Evolutionary conservation across 2,888 invertebrate genomes (phyloP), one percentile per base, ranked within the genome.

Genomic region (Scaeva pyrastri): DNA sequence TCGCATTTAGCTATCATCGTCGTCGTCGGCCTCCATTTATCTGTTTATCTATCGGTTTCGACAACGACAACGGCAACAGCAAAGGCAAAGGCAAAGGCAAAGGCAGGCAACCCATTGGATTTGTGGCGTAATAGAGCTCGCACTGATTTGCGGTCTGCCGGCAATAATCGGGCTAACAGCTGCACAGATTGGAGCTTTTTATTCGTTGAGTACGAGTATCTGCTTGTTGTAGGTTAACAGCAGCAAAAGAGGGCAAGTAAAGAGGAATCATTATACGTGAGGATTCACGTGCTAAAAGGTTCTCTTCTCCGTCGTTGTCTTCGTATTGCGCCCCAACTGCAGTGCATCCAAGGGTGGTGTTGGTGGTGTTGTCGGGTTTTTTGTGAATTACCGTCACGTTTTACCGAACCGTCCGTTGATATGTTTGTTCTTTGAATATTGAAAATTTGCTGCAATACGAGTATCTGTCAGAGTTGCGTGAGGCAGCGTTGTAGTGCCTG

Each of bases 381-480:
- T 81, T 64, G 58, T 73, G 81, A 62, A 76, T 71, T 82, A 71
- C 73, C 62, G 62, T 86, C 73, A 82, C 77, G 81, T 86, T 82
- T 64, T 66, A 23, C 39, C 26, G 43, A 86, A 72, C 16, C 72
- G 73, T 50, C 16, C 75, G 77, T 50, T 86, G 86, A 86, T 86
- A 81, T 77, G 76, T 81, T 82, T 81, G 77, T 56, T 78, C 64
- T 66, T 71, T 73, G 76, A 85, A 81, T 77, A 85, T 85, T 70
- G 71, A 74, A 71, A 70, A 77, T 74, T 68, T 82, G 76, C 72
- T 70, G 81, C 68, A 79, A 31, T 31, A 8, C 31, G 31, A 31
- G 31, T 31, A 8, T 1, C 6, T 7, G 8, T 31, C 6, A 23
- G 7, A 62, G 72, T 45, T 72, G 76, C 76, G 62, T 48, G 45